phyloP scores from a whole-genome alignment of 35 echinoderm and acorn worm genomes.

The Apostichopus parvimensis region DNA sequence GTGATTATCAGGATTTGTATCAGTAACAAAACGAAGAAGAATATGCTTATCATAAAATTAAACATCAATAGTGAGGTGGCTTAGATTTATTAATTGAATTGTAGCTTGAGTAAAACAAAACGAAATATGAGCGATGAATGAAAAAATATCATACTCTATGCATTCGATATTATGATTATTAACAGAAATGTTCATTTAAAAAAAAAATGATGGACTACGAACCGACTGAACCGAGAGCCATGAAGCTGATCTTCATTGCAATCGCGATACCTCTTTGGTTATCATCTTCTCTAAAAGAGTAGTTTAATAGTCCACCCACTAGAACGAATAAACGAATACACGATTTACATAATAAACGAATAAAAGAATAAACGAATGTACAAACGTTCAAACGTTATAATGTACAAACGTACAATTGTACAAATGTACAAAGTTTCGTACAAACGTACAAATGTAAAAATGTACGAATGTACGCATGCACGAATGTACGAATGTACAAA shows the following conservation, averaged over 20 bases:
- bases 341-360: neutral
- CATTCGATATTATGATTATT: neutral
- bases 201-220: neutral
- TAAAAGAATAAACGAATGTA: neutral
- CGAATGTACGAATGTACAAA: no score
- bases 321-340: neutral
- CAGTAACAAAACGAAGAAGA: neutral
- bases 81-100: neutral
- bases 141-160: neutral
- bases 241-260: conserved; percentile 1
- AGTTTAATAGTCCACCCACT: neutral
- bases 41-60: neutral
- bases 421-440: no score
- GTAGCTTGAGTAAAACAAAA: neutral
- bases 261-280: neutral
- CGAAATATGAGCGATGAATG: neutral
- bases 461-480: no score
- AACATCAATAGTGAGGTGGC: neutral
- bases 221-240: conserved; percentile 38
- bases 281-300: neutral
- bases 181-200: neutral
- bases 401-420: no score
- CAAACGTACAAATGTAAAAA: no score
- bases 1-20: neutral
- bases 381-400: no score